Conservation (phyloP, 1,140 invertebrate genomes). For the Megathymus violae region DNA sequence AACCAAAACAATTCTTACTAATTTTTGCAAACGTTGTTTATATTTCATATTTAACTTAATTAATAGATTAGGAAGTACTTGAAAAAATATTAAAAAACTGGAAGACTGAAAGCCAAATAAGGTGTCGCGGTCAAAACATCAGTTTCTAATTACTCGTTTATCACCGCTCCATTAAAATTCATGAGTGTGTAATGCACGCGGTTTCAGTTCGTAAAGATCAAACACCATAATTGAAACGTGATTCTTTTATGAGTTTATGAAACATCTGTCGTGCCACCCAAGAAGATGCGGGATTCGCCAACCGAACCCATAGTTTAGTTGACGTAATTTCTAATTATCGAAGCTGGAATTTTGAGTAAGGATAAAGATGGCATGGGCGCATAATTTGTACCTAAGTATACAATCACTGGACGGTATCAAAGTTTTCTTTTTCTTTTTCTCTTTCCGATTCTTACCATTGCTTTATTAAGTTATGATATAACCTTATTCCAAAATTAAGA, state of each 20-base stretch:
- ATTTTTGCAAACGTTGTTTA: too few relatives aligned
- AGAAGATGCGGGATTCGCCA: slow-evolving; percentile 39
- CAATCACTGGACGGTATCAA: neutral
- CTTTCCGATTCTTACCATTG: too few relatives aligned
- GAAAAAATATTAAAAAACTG: neutral
- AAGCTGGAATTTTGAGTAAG: slow-evolving; percentile 4
- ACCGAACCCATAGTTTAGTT: slow-evolving; percentile 11
- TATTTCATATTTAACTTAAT: too few relatives aligned
- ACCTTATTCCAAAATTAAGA: too few relatives aligned
- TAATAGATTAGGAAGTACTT: too few relatives aligned
- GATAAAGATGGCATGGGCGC: neutral
- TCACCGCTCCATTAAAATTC: slow-evolving; percentile 60
- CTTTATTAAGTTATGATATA: too few relatives aligned
- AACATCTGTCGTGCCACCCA: slow-evolving; percentile 68
- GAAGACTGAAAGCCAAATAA: neutral
- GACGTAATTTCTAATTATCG: slow-evolving; percentile 9
- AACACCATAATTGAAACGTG: slow-evolving; percentile 61
- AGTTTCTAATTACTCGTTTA: slow-evolving; percentile 36
- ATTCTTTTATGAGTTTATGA: slow-evolving; percentile 54
- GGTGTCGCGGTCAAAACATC: slow-evolving; percentile 5
- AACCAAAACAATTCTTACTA: too few relatives aligned
- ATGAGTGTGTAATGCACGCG: slow-evolving; percentile 54
- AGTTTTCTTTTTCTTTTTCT: neutral
- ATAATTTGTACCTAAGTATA: neutral
- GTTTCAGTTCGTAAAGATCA: slow-evolving; percentile 56